Base-by-base conservation (phyloP, 1,140 invertebrate genomes). In the Diploscapter pachys region DNA sequence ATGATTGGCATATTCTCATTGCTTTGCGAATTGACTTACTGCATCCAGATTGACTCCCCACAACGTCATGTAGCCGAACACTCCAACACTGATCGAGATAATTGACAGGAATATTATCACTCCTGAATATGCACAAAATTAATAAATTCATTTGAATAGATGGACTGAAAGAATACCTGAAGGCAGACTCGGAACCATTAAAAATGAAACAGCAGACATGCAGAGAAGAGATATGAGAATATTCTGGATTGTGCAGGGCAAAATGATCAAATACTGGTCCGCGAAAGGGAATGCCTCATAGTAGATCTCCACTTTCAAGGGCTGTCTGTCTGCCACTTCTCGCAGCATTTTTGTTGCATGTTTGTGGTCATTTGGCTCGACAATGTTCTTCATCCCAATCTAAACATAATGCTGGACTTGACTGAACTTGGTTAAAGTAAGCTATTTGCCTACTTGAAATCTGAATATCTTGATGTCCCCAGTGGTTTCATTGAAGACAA, bases 21-120 rank as follows among this genome's bases (percentile, higher is more conserved):
- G 31, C 31, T 31, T 31, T 31, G 31, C 1, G 31, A 31, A 31
- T 31, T 31, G 31, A 31, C 31, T 31, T 31, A 31, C 81, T 8
- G 84, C 83, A 71, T 85, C 83, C 76, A 85, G 71, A 78, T 85
- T 85, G 3, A 88, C 80, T 6, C 81, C 85, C 84, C 87, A 87
- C 57, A 86, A 79, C 11, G 82, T 80, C 84, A 88, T 86, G 74
- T 87, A 88, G 49, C 87, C 87, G 72, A 88, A 85, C 9, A 88
- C 82, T 4, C 87, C 87, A 49, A 82, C 78, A 63, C 84, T 80
- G 63, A 88, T 87, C 57, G 86, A 86, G 8, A 86, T 77, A 65
- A 88, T 86, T 49, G 86, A 82, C 4, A 86, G 13, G 52, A 86
- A 83, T n/a, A 88, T 86, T 52, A 86, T 80, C 5, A 86, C 69